Percentiles rank a stretch among this genome's conserved stretches.
Evolutionary conservation across 2,113 vertebrate genomes (phyloP).

Genomic region (Vulpes lagopus): DNA sequence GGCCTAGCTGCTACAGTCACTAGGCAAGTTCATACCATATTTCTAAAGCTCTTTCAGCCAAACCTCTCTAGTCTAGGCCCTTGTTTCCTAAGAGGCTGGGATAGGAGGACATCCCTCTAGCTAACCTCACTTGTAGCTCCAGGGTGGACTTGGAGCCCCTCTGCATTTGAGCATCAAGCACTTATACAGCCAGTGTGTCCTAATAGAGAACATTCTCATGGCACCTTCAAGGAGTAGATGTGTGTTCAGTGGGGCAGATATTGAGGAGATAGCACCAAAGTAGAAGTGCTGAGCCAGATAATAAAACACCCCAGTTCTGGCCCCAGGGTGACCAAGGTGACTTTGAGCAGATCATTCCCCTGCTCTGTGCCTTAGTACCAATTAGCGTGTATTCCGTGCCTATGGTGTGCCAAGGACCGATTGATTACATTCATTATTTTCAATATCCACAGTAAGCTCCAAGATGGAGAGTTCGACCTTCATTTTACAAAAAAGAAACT

Average conservation of each 20-base stretch:
- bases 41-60: background rate
- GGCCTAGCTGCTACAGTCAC: background rate
- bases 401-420: background rate
- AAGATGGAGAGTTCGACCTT: background rate
- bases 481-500: background rate
- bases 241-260: background rate
- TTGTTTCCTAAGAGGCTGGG: background rate
- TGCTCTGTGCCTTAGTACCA: background rate
- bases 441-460: background rate
- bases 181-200: background rate
- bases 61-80: background rate
- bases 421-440: background rate
- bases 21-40: background rate
- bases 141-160: background rate
- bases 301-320: background rate
- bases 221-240: background rate
- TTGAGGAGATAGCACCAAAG: background rate
- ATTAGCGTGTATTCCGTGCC: background rate
- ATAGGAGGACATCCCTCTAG: background rate
- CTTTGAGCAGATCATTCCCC: background rate
- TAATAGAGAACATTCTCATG: background rate
- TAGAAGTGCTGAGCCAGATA: background rate
- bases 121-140: background rate
- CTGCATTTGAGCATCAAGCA: fast-evolving
- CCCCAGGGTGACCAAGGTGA: background rate